These are phyloP conservation scores for Drosophila repletoides DNA, from an alignment of 1,140 invertebrate genomes.

Conservation along the genomic window DNA sequence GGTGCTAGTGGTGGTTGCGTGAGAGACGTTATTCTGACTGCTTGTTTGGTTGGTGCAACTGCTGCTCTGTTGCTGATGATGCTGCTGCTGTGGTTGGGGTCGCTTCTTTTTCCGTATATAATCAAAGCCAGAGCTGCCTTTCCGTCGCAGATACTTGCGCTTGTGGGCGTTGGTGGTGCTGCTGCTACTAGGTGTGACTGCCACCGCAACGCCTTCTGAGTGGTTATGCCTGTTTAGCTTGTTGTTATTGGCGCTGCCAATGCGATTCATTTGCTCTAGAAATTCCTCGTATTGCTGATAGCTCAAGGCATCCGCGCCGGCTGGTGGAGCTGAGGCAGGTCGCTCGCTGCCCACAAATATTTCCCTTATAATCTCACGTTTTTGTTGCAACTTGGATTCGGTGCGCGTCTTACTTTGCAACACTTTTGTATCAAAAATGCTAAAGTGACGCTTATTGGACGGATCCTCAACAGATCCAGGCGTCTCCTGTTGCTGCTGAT, in stretches of 20 bases:
- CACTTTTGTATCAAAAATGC: constrained; percentile 88
- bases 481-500: constrained; percentile 63
- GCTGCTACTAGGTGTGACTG: constrained; percentile 47
- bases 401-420: constrained; percentile 89
- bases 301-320: constrained; percentile 46
- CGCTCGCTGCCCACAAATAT: constrained; percentile 88
- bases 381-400: constrained; percentile 89
- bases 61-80: not conserved
- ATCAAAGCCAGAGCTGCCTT: constrained; percentile 91
- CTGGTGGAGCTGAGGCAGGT: constrained; percentile 86
- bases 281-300: constrained; percentile 80
- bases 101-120: constrained; percentile 93
- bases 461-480: constrained; percentile 83
- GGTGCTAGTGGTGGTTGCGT: not conserved
- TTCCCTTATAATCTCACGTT: constrained; percentile 89
- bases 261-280: constrained; percentile 77
- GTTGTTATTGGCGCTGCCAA: constrained; percentile 83
- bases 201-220: not conserved
- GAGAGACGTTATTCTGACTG: no score
- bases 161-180: constrained; percentile 78
- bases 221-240: constrained; percentile 68
- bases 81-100: constrained; percentile 74
- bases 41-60: no score
- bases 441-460: constrained; percentile 82
- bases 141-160: constrained; percentile 83